These are phyloP conservation scores for Poecilia latipinna DNA, from an alignment of 2,113 vertebrate species.

Conservation along the genomic window DNA sequence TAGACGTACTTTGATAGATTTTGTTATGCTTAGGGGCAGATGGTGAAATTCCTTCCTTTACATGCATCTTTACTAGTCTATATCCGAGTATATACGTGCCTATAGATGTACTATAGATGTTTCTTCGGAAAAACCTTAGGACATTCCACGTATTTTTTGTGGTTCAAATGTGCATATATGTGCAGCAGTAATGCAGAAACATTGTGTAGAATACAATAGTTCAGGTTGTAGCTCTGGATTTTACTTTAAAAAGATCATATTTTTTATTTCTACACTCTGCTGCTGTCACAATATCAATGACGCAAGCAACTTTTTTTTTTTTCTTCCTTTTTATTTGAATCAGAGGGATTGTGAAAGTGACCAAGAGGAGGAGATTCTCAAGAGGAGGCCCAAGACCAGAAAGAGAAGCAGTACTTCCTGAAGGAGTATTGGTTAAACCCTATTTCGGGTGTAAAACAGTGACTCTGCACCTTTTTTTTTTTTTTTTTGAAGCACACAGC, in stretches of 20 bases:
- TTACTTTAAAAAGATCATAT: neutral
- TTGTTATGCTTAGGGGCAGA: too few relatives aligned
- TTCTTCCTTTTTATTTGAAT: slow-evolving; percentile 6
- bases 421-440: slow-evolving; percentile 23
- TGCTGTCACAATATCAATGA: neutral
- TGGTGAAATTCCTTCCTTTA: too few relatives aligned
- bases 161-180: neutral
- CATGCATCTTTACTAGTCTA: too few relatives aligned
- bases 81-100: too few relatives aligned
- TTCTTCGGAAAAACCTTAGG: too few relatives aligned
- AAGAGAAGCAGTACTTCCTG: slow-evolving; percentile 91
- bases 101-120: too few relatives aligned
- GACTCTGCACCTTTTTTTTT: slow-evolving; percentile 12
- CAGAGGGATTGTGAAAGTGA: slow-evolving; percentile 94
- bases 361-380: slow-evolving; percentile 84
- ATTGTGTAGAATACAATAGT: neutral
- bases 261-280: neutral
- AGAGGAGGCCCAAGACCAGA: slow-evolving; percentile 78
- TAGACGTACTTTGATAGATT: too few relatives aligned
- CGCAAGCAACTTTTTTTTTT: neutral
- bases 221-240: neutral
- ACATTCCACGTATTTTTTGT: too few relatives aligned
- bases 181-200: neutral
- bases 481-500: neutral
- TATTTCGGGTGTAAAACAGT: slow-evolving; percentile 25